phyloP scores from a whole-genome alignment of 2,113 vertebrate species.

The Lepus timidus region DNA sequence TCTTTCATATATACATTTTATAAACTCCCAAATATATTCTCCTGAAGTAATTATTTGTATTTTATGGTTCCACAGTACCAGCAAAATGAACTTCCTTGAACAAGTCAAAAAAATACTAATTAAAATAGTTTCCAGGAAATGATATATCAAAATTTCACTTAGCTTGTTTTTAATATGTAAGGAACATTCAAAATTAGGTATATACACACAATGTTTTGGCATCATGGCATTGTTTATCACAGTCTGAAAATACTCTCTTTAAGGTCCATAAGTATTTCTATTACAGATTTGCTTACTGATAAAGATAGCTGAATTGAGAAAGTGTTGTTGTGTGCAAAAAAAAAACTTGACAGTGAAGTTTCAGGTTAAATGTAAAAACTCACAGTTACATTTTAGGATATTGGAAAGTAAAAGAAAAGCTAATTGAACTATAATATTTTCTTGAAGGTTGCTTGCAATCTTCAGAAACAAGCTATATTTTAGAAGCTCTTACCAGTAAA shows the following conservation, averaged over 20 bases:
- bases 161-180: not conserved
- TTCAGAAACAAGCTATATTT: conserved; percentile 72
- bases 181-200: not conserved
- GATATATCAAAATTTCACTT: not conserved
- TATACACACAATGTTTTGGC: not conserved
- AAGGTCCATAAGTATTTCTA: not conserved
- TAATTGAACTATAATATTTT: conserved; percentile 47
- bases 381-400: conserved; percentile 63
- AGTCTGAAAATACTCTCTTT: not conserved
- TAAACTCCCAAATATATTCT: not conserved
- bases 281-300: not conserved
- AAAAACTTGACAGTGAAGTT: conserved; percentile 61
- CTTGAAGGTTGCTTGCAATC: conserved; percentile 65
- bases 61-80: not conserved
- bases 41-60: not conserved
- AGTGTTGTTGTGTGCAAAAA: conserved; percentile 40
- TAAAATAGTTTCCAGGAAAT: not conserved
- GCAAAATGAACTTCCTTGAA: not conserved
- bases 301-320: conserved; percentile 42
- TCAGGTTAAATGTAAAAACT: conserved; percentile 10
- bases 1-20: not conserved
- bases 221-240: not conserved
- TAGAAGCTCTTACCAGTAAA: conserved; percentile 53
- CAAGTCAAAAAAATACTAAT: not conserved
- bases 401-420: conserved; percentile 60